phyloP scores from a whole-genome alignment of 1,140 invertebrate species.

The Camponotus vicinus region DNA sequence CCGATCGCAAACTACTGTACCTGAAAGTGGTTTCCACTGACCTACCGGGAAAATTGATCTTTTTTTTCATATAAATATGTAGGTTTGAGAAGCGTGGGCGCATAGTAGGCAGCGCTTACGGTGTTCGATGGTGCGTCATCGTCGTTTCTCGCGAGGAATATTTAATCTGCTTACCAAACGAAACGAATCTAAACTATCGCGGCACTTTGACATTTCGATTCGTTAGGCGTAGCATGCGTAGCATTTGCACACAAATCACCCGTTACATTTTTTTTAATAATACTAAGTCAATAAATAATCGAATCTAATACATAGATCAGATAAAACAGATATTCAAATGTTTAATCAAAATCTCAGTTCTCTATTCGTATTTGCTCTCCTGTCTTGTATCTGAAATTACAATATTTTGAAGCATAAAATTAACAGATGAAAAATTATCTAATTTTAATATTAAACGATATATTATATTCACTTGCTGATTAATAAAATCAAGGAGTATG shows the following conservation, averaged over 20 bases:
- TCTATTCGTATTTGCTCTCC: background rate
- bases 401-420: background rate
- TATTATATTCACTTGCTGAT: background rate
- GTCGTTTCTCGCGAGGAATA: constrained; percentile 57
- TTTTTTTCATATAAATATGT: constrained; percentile 54
- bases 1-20: background rate
- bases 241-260: background rate
- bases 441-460: background rate
- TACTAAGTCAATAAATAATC: background rate
- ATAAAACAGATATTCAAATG: constrained; percentile 5
- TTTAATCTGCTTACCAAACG: constrained; percentile 60
- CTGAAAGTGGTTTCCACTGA: constrained; percentile 30
- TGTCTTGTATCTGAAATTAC: no score
- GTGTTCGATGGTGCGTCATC: constrained; percentile 62
- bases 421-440: background rate
- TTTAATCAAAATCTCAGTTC: background rate
- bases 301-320: constrained; percentile 18
- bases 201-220: constrained; percentile 51
- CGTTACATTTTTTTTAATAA: constrained; percentile 14
- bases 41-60: constrained; percentile 41
- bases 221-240: constrained; percentile 5
- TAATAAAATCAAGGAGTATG: background rate
- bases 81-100: constrained; percentile 55
- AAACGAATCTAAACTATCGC: constrained; percentile 50
- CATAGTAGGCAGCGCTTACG: constrained; percentile 46